Evolutionary conservation across 2,113 vertebrate species (phyloP), one percentile per base, ranked within the genome.

Genomic region (Muntiacus muntjak): DNA sequence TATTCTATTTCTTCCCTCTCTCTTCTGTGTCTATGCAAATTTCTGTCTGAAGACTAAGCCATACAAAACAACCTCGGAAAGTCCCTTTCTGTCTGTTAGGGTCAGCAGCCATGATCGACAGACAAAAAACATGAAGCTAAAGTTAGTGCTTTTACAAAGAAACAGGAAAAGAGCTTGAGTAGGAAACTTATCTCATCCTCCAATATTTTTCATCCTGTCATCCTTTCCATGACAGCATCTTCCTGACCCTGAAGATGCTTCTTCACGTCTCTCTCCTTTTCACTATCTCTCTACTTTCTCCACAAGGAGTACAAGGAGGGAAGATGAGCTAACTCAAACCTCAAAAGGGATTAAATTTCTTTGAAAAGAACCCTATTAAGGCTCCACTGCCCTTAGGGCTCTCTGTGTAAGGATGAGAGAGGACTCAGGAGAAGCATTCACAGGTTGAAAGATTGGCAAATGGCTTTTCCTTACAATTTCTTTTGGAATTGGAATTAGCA

Each of bases 401-500:
- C 26, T 57, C 52, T 45, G 11, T 83, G 17, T 11, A 21, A 81
- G 16, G 45, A 79, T 4, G 45, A 12, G 23, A 97, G n/a, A 57
- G 4, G 14, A 81, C 52, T 8, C n/a, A 76, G 13, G 78, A 87
- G 47, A 95, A 86, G 13, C 9, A 45, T 45, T 83, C 91, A 45
- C 52, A 85, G 8, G 15, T 64, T 55, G 55, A 94, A 89, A 84
- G 12, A 50, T n/a, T 40, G 7, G 26, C 88, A 91, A 84, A 81
- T 86, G 47, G 14, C 4, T 79, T 87, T 94, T 87, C 83, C 45
- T 98, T 87, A 23, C 36, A 54, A 91, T 96, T 98, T 95, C 71
- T 95, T 19, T 50, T 87, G 78, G 47, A 71, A 76, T 4, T 36
- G 43, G 50, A 33, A 92, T 94, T 95, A 97, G 64, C 40, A 85